phyloP scores from a whole-genome alignment of 2,797 vertebrate species.

The Acipenser ruthenus region DNA sequence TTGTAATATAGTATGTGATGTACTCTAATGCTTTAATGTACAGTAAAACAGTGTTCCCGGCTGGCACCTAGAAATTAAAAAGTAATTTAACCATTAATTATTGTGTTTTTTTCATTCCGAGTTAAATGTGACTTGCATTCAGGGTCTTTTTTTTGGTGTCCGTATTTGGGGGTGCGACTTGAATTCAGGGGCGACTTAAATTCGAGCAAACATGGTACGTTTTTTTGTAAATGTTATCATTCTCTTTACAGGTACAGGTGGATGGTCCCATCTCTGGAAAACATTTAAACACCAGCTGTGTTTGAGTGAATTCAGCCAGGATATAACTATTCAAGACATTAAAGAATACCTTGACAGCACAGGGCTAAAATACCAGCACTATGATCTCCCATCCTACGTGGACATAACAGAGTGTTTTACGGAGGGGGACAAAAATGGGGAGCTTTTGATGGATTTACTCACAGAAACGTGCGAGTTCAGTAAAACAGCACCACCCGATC shows the following conservation, averaged over 20 bases:
- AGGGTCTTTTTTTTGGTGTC: too few species aligned
- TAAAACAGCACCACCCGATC: slow-evolving; percentile 61
- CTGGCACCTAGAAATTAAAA: too few species aligned
- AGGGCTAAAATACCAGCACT: slow-evolving; percentile 56
- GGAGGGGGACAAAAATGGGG: slow-evolving; percentile 70
- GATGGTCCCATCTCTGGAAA: slow-evolving; percentile 73
- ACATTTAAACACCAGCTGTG: slow-evolving; percentile 59
- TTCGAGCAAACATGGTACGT: too few species aligned
- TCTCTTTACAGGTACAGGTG: slow-evolving; percentile 57
- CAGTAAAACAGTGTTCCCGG: too few species aligned
- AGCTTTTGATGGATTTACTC: slow-evolving; percentile 83
- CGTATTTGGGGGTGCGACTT: too few species aligned
- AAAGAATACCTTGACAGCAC: slow-evolving; percentile 56
- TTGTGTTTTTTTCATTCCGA: too few species aligned
- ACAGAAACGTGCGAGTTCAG: slow-evolving; percentile 75
- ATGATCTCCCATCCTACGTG: slow-evolving; percentile 68
- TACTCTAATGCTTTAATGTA: too few species aligned
- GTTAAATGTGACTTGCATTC: too few species aligned
- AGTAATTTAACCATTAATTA: too few species aligned
- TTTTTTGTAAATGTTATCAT: too few species aligned
- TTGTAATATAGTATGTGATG: too few species aligned
- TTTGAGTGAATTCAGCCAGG: slow-evolving; percentile 54
- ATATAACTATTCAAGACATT: slow-evolving; percentile 62
- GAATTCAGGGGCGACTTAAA: too few species aligned
- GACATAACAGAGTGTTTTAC: slow-evolving; percentile 86